Conservation (phyloP, 2,113 vertebrate species). For the Triplophysa dalaica region DNA sequence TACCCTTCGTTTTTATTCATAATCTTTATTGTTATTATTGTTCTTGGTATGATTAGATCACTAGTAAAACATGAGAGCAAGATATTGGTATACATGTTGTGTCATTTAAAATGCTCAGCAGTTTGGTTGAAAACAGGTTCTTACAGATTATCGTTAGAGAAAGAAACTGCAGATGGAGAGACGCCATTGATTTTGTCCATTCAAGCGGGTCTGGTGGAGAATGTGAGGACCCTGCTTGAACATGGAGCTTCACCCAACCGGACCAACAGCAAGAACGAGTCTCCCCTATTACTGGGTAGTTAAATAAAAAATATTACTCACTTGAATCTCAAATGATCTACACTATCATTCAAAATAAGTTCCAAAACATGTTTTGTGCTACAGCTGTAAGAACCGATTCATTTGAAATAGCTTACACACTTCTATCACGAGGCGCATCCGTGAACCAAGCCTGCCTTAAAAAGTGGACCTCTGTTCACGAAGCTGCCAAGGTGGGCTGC, state of each 20-base stretch:
- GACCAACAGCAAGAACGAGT: slow-evolving; percentile 77
- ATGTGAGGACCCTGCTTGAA: slow-evolving; percentile 71
- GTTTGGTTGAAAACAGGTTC: slow-evolving; percentile 62
- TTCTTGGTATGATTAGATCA: too few relatives aligned
- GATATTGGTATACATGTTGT: too few relatives aligned
- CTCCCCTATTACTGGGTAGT: slow-evolving; percentile 77
- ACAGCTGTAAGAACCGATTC: slow-evolving; percentile 78
- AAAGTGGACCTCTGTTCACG: slow-evolving; percentile 83
- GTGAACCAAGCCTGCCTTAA: slow-evolving; percentile 80
- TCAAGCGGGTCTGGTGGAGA: slow-evolving; percentile 72
- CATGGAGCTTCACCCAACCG: slow-evolving; percentile 75
- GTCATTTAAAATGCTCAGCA: background rate
- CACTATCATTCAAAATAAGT: background rate
- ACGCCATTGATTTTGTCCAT: slow-evolving; percentile 77
- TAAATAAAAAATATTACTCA: background rate
- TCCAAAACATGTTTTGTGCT: slow-evolving; percentile 22
- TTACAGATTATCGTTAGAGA: slow-evolving; percentile 74
- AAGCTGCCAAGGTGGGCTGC: slow-evolving; percentile 81
- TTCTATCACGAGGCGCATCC: slow-evolving; percentile 75
- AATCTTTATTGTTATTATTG: too few relatives aligned
- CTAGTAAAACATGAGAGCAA: too few relatives aligned
- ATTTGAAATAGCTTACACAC: slow-evolving; percentile 71
- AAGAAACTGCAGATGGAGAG: slow-evolving; percentile 76
- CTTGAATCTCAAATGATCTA: background rate
- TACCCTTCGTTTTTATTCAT: too few relatives aligned